Conservation (phyloP, 2,888 invertebrate species). For the Nomada ferruginata region DNA sequence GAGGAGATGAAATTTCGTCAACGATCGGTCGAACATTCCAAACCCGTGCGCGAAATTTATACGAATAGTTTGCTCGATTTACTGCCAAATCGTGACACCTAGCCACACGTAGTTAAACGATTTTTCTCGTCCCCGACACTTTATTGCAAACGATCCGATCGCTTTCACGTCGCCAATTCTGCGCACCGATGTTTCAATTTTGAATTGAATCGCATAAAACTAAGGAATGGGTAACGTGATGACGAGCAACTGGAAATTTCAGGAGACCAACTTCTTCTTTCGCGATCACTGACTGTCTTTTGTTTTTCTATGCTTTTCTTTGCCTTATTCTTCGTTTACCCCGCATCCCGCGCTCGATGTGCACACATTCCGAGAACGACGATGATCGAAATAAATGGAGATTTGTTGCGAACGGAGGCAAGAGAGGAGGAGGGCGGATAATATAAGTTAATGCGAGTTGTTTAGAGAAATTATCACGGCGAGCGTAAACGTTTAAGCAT, state of each 20-base stretch:
- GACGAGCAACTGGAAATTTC: conserved; percentile 59
- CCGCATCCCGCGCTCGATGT: conserved; percentile 44
- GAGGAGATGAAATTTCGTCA: not conserved
- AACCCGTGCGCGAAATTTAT: not conserved
- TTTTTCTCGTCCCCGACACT: conserved; percentile 6
- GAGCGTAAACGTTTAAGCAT: conserved; percentile 57
- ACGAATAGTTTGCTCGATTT: conserved; percentile 43
- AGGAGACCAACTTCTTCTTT: conserved; percentile 57
- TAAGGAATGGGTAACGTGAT: not conserved
- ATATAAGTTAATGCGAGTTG: conserved; percentile 12
- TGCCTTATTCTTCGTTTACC: conserved; percentile 12
- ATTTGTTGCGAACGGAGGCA: conserved; percentile 28
- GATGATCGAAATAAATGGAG: conserved; percentile 4
- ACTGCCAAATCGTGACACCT: conserved; percentile 49
- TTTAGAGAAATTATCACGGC: conserved; percentile 32
- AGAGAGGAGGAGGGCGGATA: conserved; percentile 9
- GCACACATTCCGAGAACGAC: conserved; percentile 41
- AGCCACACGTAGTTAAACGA: not conserved
- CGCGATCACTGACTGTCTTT: conserved; percentile 32
- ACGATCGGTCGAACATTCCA: not conserved
- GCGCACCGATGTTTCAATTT: conserved; percentile 16
- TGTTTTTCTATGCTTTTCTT: conserved; percentile 20
- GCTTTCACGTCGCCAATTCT: not conserved
- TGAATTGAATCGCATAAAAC: not conserved
- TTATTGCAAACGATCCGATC: conserved; percentile 45